Percentiles rank a stretch among this genome's conserved stretches.
Conservation (phyloP, 2,113 vertebrate genomes). For the Ciconia boyciana region DNA sequence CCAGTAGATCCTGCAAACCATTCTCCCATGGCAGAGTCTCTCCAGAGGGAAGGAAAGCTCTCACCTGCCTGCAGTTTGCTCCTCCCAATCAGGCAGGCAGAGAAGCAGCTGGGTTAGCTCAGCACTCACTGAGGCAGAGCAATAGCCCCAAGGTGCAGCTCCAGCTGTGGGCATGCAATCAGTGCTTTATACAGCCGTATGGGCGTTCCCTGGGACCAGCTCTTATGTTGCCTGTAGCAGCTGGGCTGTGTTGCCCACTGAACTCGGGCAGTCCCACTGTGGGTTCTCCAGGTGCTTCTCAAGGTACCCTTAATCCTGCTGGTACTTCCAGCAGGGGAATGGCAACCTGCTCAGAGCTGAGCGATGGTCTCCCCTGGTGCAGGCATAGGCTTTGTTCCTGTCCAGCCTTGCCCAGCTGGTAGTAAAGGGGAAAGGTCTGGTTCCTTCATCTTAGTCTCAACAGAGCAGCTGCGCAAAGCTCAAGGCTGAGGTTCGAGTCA, state of each 20-base stretch:
- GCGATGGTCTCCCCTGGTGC: not conserved
- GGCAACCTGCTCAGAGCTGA: not conserved
- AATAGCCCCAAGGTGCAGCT: not conserved
- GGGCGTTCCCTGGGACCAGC: not conserved
- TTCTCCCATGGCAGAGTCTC: slow-evolving; percentile 42
- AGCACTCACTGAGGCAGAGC: not conserved
- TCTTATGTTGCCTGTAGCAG: not conserved
- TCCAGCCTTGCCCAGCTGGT: not conserved
- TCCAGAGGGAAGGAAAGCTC: not conserved
- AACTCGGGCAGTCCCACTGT: not conserved
- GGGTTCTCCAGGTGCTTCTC: not conserved
- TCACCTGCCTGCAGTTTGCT: not conserved
- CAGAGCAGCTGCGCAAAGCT: not conserved
- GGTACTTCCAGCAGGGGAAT: not conserved
- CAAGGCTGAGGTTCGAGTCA: not conserved
- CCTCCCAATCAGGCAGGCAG: not conserved
- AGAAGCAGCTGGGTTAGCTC: not conserved
- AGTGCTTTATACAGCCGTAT: not conserved
- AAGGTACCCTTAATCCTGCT: not conserved
- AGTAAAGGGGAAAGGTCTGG: not conserved
- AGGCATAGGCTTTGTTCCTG: not conserved
- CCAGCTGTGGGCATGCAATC: not conserved
- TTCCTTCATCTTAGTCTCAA: not conserved
- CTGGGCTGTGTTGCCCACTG: not conserved
- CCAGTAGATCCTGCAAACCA: not conserved